A percentile compares a stretch with the other conserved stretches of the same genome.
These are phyloP conservation scores for Callimorpha dominula DNA, from an alignment of 2,888 invertebrate species.

Conservation along the genomic window DNA sequence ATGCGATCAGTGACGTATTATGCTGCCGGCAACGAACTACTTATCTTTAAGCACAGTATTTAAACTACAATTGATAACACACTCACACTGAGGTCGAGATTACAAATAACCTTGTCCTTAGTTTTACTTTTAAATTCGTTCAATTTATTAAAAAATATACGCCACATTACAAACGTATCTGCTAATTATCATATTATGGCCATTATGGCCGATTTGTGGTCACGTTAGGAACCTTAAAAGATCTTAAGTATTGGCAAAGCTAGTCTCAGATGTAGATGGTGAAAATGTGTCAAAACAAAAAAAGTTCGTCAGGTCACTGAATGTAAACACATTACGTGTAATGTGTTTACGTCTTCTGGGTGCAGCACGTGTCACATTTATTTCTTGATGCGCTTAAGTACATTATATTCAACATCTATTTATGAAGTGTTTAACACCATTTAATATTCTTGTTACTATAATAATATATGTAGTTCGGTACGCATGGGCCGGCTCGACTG, in stretches of 20 bases:
- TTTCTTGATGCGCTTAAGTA: too few species aligned
- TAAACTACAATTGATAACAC: slow-evolving; percentile 9
- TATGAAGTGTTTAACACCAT: too few species aligned
- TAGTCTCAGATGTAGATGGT: too few species aligned
- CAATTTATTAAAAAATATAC: slow-evolving; percentile 17
- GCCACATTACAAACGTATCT: not conserved
- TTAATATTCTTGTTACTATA: too few species aligned
- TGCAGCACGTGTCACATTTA: too few species aligned
- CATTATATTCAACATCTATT: too few species aligned
- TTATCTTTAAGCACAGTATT: slow-evolving; percentile 3
- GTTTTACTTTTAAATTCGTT: slow-evolving; percentile 12
- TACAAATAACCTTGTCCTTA: slow-evolving; percentile 9
- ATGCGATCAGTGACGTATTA: not conserved
- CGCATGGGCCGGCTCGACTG: too few species aligned
- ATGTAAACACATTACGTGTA: too few species aligned
- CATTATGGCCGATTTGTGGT: not conserved
- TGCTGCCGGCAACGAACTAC: not conserved
- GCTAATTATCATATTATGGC: not conserved
- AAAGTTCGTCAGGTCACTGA: too few species aligned
- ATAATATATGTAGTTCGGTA: too few species aligned
- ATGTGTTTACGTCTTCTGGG: too few species aligned
- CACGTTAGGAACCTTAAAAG: not conserved
- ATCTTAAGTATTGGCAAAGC: not conserved
- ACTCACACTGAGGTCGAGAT: not conserved
- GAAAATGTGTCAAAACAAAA: too few species aligned